Base-by-base conservation (phyloP, 2,113 vertebrate species). In the Tupaia tana region DNA sequence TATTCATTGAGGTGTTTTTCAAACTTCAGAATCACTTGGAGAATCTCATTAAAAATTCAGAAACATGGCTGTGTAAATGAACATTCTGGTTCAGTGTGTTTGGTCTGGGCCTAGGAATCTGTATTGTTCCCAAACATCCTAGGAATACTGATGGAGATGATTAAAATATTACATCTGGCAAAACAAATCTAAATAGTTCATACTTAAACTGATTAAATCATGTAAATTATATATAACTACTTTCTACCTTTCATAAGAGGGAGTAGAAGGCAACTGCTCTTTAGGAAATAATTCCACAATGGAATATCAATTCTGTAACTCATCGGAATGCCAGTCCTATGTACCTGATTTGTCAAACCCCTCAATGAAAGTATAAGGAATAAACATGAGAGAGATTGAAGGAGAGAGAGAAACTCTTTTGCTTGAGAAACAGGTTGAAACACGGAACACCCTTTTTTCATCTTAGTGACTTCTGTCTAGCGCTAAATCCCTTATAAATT, bases 391-490 rank as follows among this genome's bases (percentile, higher is more conserved):
- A 27, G 1, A 24, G 19, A 54, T 19, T 63, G 4, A 25, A 22
- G 34, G 19, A 29, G 2, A 27, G 25, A n/a, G 6, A n/a, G 12
- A 63, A 10, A 73, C 1, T 29, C 18, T 56, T 73, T 80, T 81
- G 13, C 5, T 78, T 80, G 61, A 71, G 87, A 90, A 78, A 7
- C 61, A 70, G 66, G 73, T 71, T 59, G 7, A 92, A 93, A 94
- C 27, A 80, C 29, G 4, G 85, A 96, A 95, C 31, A 86, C 29
- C 66, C 14, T 78, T 87, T 91, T 9, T 71, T 82, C 27, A 29
- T 96, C 90, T 92, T 87, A 24, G 95, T 91, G 88, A 95, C 9
- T 94, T 95, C 84, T 93, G 88, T 93, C 85, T 97, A 86, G 19
- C 4, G 16, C 69, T 96, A 97, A 96, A 98, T 89, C 6, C 13